Base-by-base conservation (phyloP, 1,140 invertebrate species). In the Bicyclus anynana region DNA sequence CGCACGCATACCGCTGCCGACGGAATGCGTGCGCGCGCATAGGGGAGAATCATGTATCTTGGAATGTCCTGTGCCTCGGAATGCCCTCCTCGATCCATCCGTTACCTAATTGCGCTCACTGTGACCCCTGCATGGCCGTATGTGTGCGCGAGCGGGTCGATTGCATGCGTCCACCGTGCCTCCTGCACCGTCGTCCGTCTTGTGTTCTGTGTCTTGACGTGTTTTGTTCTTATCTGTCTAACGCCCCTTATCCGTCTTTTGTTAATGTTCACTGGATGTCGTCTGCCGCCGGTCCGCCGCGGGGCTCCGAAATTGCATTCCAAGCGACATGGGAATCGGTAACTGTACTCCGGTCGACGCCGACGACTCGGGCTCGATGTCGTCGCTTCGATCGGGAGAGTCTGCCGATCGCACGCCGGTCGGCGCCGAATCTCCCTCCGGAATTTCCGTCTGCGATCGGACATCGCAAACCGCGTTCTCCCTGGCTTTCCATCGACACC, bases 51-150 rank as follows among this genome's bases (percentile, higher is more conserved):
- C 89, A 87, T 90, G 87, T 90, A 90, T 90, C 89, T 90, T 90
- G 89, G 89, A 90, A 90, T 90, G 89, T 89, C 86, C 84, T 90
- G 89, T 90, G 87, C 89, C 89, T 90, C 89, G 89, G 89, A 89
- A 90, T 90, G 89, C 89, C 87, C 87, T 89, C 89, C 89, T 90
- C 80, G 81, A 86, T 82, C 79, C 80, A 82, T 78, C 71, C 70
- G 77, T 84, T 77, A 79, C 77, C 76, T 77, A 61, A 67, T 74
- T 82, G 75, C 77, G 78, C 75, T 82, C 79, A 72, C 67, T 81
- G 77, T 80, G 67, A 75, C 80, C 82, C 76, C 63, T 87, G 87
- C 88, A 87, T 88, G 87, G 74, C 82, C 81, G 77, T 87, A 74
- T 70, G 69, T 81, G 72, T 72, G 73, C 74, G 73, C 70, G 74